These are phyloP conservation scores for Eupithecia tripunctaria DNA, from an alignment of 2,888 invertebrate genomes.

Conservation along the genomic window DNA sequence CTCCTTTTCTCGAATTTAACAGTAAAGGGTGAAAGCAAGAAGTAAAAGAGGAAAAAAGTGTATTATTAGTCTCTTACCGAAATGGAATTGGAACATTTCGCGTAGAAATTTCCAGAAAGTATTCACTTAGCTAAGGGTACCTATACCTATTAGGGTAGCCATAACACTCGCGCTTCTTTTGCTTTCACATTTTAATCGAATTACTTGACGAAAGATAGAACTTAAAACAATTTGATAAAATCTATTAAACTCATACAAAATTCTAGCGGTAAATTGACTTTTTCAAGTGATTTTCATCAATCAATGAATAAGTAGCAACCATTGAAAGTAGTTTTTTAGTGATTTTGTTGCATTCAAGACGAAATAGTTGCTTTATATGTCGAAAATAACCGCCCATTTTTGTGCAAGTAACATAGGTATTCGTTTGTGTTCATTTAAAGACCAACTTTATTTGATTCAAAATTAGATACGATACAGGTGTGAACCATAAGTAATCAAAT, in stretches of 20 bases:
- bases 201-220: constrained; percentile 57
- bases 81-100: constrained; percentile 84
- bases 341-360: neutral
- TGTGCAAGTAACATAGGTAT: neutral
- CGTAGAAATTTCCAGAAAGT: constrained; percentile 81
- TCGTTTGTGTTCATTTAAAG: constrained; percentile 6
- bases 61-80: constrained; percentile 85
- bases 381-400: neutral
- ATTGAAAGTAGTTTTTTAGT: neutral
- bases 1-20: constrained; percentile 72
- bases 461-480: constrained; percentile 50
- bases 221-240: neutral
- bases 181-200: constrained; percentile 75
- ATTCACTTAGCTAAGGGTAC: constrained; percentile 80
- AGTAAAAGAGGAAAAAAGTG: constrained; percentile 83
- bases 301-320: neutral
- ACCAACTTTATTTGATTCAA: constrained; percentile 32
- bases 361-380: neutral
- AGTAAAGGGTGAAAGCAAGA: constrained; percentile 84
- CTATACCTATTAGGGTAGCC: constrained; percentile 68
- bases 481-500: constrained; percentile 53
- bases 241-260: neutral
- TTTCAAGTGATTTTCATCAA: neutral
- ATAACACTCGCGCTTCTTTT: constrained; percentile 79
- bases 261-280: neutral